These are phyloP conservation scores for Seira musarum DNA, from an alignment of 2,888 invertebrate genomes.

Conservation along the genomic window DNA sequence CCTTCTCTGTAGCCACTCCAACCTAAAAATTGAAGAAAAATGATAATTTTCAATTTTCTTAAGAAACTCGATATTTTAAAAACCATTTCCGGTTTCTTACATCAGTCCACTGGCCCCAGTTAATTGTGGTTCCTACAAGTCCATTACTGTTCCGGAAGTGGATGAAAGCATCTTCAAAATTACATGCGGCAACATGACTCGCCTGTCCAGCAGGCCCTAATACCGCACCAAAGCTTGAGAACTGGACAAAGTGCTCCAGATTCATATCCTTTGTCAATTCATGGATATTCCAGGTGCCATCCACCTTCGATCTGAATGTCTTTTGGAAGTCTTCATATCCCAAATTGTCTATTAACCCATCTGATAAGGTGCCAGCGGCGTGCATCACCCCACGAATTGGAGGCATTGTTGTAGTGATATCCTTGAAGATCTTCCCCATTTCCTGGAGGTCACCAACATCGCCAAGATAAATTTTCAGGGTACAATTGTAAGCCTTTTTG, in stretches of 20 bases:
- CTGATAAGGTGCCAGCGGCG: constrained; percentile 58
- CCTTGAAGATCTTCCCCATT: too few species aligned
- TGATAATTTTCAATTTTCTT: too few species aligned
- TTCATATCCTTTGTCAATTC: constrained; percentile 37
- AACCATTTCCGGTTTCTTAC: too few species aligned
- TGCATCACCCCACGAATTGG: too few species aligned
- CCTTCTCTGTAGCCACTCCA: constrained; percentile 58
- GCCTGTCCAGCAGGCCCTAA: constrained; percentile 57
- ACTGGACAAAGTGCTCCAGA: constrained; percentile 62
- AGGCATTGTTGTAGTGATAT: too few species aligned
- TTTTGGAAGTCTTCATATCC: constrained; percentile 60
- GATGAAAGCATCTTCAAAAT: constrained; percentile 53
- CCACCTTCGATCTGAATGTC: constrained; percentile 55
- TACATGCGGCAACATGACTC: constrained; percentile 56
- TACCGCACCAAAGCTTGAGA: constrained; percentile 48
- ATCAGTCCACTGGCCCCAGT: too few species aligned
- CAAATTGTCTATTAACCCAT: constrained; percentile 55
- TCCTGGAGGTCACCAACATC: too few species aligned
- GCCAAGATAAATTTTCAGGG: too few species aligned
- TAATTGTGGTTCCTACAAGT: constrained; percentile 52
- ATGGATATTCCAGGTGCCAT: constrained; percentile 63
- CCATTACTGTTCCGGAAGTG: constrained; percentile 50
- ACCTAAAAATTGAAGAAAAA: too few species aligned
- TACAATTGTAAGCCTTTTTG: too few species aligned
- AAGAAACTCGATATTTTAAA: too few species aligned